Evolutionary conservation across 2,797 vertebrate genomes (phyloP).

Genomic region (Sebastes elongatus): DNA sequence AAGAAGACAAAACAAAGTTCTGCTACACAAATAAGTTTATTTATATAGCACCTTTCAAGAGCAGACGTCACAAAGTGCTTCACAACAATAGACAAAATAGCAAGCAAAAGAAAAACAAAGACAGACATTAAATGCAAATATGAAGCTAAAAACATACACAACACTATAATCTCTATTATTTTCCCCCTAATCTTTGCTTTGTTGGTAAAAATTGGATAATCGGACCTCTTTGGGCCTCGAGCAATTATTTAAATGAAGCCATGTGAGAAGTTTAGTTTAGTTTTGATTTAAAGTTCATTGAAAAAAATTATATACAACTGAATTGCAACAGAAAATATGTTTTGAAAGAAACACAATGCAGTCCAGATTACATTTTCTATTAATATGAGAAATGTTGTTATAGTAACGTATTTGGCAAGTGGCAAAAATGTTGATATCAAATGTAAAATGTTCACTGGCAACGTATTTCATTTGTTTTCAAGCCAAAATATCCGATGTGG

Average conservation of each 20-base stretch:
- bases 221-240: not conserved
- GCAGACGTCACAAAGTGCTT: not conserved
- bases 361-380: not conserved
- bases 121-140: not conserved
- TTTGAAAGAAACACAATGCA: not conserved
- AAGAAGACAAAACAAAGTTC: not conserved
- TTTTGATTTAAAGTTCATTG: not conserved
- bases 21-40: not conserved
- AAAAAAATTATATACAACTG: no score
- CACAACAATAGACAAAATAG: not conserved
- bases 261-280: not conserved
- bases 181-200: not conserved
- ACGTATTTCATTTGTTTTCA: no score
- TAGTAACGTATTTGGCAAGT: not conserved
- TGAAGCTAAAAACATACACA: not conserved
- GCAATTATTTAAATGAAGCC: not conserved
- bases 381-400: not conserved
- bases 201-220: not conserved
- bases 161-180: not conserved
- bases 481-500: no score
- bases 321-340: not conserved
- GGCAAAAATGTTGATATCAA: no score
- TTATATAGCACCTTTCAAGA: not conserved
- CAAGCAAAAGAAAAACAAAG: not conserved
- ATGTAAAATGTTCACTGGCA: no score